A percentile compares a stretch with the other conserved stretches of the same genome.
Evolutionary conservation across 2,797 vertebrate species (phyloP).

Genomic region (Monodelphis domestica): DNA sequence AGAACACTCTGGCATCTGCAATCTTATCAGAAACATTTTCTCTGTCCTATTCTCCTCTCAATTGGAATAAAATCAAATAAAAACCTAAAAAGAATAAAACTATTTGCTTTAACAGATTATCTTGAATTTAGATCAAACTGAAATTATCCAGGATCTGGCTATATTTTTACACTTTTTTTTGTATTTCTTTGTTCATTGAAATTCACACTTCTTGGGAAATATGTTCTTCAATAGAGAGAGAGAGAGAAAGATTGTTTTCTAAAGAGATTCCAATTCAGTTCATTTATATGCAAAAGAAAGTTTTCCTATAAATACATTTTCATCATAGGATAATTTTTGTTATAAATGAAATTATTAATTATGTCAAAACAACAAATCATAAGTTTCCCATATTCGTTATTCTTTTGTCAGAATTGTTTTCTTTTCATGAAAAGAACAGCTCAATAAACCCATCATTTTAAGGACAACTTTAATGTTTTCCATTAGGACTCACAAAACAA

Average conservation of each 20-base stretch:
- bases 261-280: constrained; percentile 38
- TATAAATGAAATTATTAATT: constrained; percentile 22
- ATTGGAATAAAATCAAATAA: constrained; percentile 10
- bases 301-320: constrained; percentile 41
- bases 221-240: constrained; percentile 33
- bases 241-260: not conserved
- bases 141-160: not conserved
- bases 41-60: not conserved
- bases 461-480: constrained; percentile 47
- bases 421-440: constrained; percentile 15
- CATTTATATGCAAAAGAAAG: constrained; percentile 23
- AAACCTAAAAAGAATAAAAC: constrained; percentile 38
- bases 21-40: not conserved
- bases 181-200: constrained; percentile 50
- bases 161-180: constrained; percentile 26
- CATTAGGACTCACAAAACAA: constrained; percentile 26
- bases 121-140: constrained; percentile 42
- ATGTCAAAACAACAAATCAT: constrained; percentile 32
- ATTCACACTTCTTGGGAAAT: not conserved
- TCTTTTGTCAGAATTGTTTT: constrained; percentile 26
- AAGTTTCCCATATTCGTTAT: constrained; percentile 26
- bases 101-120: not conserved
- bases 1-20: not conserved
- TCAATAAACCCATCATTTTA: constrained; percentile 25
- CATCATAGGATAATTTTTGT: not conserved